Evolutionary conservation across 1,140 invertebrate genomes (phyloP), one percentile per base, ranked within the genome.

Genomic region (Nautilus pompilius): DNA sequence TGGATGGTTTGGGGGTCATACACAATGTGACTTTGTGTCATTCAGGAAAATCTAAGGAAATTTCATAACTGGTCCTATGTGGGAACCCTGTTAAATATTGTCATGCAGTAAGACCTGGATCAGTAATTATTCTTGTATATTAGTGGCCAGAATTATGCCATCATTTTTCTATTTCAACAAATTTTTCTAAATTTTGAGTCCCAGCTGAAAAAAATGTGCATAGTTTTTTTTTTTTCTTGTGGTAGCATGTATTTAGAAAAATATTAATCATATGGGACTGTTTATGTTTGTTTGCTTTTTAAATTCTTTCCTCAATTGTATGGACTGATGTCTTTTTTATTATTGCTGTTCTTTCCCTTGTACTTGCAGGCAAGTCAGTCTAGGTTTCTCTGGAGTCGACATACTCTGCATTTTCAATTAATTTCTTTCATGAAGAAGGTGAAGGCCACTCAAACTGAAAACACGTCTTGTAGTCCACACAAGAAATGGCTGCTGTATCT

Each of bases 301-400:
- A 28, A 17, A 34, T 26, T 30, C 13, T n/a, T 24, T 36, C 32
- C 15, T 63, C 2, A 45, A 48, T 26, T 46, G 32, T 41, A 8
- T 58, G 22, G 13, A 29, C 2, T 33, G 56, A 6, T 59, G 54
- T 13, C 28, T 41, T 62, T 28, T 22, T 55, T 46, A 30, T 29
- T 51, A 28, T 51, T 34, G 65, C 29, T 32, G 20, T 58, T 65
- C 41, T 58, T 36, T 33, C n/a, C n/a, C n/a, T 57, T 72, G 65
- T 51, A 67, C 45, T 79, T 75, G n/a, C 72, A 83, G 90, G 65
- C 84, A 89, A 67, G 87, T 92, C 0, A 92, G 91, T 80, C 80
- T 92, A 34, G 91, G 90, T 60, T 86, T 87, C 73, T 90, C 89
- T 51, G 91, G 91, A 62, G 83, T 92, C 24, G 92, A 92, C 76